Evolutionary conservation across 2,888 invertebrate species (phyloP), one percentile per base, ranked within the genome.

Genomic region (Drosophila mettleri): DNA sequence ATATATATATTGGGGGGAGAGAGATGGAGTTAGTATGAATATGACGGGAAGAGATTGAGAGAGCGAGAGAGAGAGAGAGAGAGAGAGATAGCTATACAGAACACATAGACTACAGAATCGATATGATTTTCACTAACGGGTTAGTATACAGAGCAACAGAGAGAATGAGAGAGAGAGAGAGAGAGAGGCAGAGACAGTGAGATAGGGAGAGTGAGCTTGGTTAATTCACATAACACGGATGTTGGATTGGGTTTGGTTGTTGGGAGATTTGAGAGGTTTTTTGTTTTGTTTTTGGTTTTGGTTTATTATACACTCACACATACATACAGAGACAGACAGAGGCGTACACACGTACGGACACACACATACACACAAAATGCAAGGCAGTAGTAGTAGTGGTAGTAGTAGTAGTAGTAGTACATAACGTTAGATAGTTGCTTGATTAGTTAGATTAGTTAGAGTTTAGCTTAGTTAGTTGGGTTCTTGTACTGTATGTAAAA

Each of bases 351-450:
- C 49, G 68, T 39, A 68, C 53, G 36, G 63, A 65, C 74, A 63
- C 69, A 53, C 62, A 46, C 52, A 72, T 45, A 74, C 53, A 58
- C 65, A 68, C 48, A 75, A 52, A 74, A 74, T 74, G 78, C 78
- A 78, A 68, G 43, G 24, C 43, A 52, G 62, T 54, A 77, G n/a
- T 62, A 63, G 41, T 57, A 60, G 38, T 57, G 58, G 38, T 62
- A 62, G 59, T 55, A 75, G 48, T 74, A 69, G 64, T 55, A 75
- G 65, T 74, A 45, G 45, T 45, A 45, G 45, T 29, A 45, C 76
- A 76, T 65, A 68, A 72, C 46, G 53, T 64, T 70, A 71, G 51
- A 76, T 57, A 71, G 61, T 76, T 71, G 65, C 58, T 76, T 70
- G 76, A 69, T 71, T 58, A 53, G 57, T 69, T 51, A 54, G 29